These are phyloP conservation scores for Gryllus bimaculatus DNA, from an alignment of 1,140 invertebrate species.

Conservation along the genomic window DNA sequence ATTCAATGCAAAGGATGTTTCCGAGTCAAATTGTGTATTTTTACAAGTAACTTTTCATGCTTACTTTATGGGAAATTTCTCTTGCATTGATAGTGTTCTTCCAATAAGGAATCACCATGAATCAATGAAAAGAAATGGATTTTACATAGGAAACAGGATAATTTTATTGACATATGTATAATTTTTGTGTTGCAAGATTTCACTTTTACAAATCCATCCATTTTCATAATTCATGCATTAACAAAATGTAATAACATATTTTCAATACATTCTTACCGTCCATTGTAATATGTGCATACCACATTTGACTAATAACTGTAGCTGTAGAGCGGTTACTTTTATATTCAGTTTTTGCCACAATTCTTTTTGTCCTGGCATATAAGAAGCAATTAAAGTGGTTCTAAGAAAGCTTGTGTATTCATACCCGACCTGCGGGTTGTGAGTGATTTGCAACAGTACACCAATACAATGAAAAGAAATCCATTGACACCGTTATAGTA, in stretches of 20 bases:
- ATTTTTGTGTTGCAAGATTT: neutral
- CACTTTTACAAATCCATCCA: slow-evolving; percentile 12
- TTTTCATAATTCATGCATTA: slow-evolving; percentile 14
- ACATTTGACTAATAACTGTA: slow-evolving; percentile 2
- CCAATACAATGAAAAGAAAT: neutral
- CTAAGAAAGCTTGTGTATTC: neutral
- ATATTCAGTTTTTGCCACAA: neutral
- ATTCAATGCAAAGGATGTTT: neutral
- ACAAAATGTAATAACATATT: slow-evolving; percentile 13
- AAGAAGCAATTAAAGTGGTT: neutral
- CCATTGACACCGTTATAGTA: neutral
- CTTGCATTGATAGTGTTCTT: neutral
- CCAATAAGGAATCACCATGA: neutral
- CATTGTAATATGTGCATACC: slow-evolving; percentile 10
- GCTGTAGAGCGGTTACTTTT: neutral
- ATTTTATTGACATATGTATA: slow-evolving; percentile 6
- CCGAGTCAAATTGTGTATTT: neutral
- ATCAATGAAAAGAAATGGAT: neutral
- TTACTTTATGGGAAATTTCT: neutral
- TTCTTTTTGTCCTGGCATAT: neutral
- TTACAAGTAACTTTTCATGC: neutral
- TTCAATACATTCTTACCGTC: slow-evolving; percentile 17
- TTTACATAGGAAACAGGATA: neutral
- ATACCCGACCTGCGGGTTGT: neutral
- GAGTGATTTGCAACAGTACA: neutral